Evolutionary conservation across 2,888 invertebrate species (phyloP).

Genomic region (Oxyteleia sp.): DNA sequence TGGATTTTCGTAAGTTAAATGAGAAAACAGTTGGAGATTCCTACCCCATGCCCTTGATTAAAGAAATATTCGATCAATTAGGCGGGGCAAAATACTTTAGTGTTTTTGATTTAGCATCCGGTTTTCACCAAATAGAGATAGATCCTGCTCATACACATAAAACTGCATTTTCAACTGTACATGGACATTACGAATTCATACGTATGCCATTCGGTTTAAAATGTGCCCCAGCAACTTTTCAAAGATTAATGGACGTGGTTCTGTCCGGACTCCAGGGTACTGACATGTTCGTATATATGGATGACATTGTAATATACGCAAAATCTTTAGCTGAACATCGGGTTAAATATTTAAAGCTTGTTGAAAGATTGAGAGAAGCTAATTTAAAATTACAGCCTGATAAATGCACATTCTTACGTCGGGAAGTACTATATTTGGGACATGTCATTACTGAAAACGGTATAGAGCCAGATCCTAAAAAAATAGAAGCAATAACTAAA

Average conservation of each 20-base stretch:
- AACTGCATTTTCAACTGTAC: constrained; percentile 62
- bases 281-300: constrained; percentile 69
- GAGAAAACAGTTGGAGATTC: not conserved
- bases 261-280: constrained; percentile 74
- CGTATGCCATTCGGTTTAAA: constrained; percentile 79
- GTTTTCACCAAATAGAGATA: not conserved
- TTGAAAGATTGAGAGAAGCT: constrained; percentile 61
- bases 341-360: constrained; percentile 56
- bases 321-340: constrained; percentile 55
- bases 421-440: constrained; percentile 77
- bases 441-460: not conserved
- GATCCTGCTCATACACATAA: not conserved
- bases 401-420: constrained; percentile 77
- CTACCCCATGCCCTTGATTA: not conserved
- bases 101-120: too few species aligned
- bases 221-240: constrained; percentile 80
- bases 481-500: not conserved
- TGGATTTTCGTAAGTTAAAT: not conserved
- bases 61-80: too few species aligned
- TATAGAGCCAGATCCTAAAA: not conserved
- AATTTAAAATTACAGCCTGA: constrained; percentile 71
- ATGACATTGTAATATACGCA: constrained; percentile 69
- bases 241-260: constrained; percentile 78
- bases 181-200: constrained; percentile 74
- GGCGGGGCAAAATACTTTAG: too few species aligned